Evolutionary conservation across 64 coral and sea anemone species (phyloP).

Genomic region (Cladopsammia gracilis): DNA sequence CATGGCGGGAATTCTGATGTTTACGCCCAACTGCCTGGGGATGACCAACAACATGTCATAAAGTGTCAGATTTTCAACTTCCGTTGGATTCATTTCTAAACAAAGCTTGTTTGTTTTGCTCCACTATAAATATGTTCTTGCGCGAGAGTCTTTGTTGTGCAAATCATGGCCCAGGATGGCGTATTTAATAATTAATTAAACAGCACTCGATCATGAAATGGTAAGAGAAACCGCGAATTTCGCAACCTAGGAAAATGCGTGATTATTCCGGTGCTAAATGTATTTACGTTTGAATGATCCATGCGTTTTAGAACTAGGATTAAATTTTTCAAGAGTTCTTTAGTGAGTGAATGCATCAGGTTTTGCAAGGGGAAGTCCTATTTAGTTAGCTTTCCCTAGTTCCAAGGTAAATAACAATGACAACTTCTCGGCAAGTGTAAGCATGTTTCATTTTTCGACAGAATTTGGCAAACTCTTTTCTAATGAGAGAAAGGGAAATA

Average conservation of each 20-base stretch:
- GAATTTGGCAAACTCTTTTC: too few relatives aligned
- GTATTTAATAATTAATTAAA: slow-evolving; percentile 28
- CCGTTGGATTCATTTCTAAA: background rate
- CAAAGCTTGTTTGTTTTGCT: slow-evolving; percentile 37
- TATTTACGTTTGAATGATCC: background rate
- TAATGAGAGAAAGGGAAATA: too few relatives aligned
- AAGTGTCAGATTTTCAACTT: background rate
- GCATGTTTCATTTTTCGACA: too few relatives aligned
- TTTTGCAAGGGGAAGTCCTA: too few relatives aligned
- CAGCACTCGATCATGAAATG: background rate
- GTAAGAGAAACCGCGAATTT: slow-evolving; percentile 11
- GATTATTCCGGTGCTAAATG: background rate
- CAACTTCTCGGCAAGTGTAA: too few relatives aligned
- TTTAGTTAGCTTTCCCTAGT: too few relatives aligned
- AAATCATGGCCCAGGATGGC: slow-evolving; percentile 1
- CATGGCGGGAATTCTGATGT: background rate
- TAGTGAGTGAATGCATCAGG: too few relatives aligned
- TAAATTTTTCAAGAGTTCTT: too few relatives aligned
- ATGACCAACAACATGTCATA: background rate
- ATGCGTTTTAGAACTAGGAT: too few relatives aligned
- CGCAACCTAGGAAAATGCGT: background rate
- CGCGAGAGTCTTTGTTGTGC: slow-evolving; percentile 36
- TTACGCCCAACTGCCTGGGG: background rate
- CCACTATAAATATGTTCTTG: slow-evolving; percentile 19
- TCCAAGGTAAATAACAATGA: too few relatives aligned